A percentile compares a stretch with the other conserved stretches of the same genome.
phyloP scores from a whole-genome alignment of 2,113 vertebrate genomes.

The Psittacula cyanocephala region DNA sequence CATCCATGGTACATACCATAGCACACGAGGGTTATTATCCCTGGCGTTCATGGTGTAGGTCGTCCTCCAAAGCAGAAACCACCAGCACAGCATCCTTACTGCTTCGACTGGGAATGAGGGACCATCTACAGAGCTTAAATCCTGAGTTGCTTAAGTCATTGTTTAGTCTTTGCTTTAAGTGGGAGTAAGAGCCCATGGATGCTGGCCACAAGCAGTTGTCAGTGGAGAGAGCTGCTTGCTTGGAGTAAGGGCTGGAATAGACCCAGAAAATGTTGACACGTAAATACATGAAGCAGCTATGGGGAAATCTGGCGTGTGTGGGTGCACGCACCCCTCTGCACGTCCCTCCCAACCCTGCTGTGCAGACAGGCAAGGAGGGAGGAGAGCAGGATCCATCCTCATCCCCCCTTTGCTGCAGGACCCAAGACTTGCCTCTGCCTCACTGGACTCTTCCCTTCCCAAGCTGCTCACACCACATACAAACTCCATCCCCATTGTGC shows the following conservation, averaged over 20 bases:
- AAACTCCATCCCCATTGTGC: neutral
- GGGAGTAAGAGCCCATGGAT: neutral
- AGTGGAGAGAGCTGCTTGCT: neutral
- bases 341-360: neutral
- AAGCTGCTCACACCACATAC: fast-evolving
- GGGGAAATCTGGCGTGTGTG: neutral
- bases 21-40: neutral
- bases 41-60: fast-evolving
- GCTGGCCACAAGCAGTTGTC: neutral
- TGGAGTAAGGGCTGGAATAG: neutral
- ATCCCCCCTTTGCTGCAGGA: neutral
- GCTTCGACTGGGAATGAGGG: neutral
- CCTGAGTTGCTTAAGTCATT: neutral
- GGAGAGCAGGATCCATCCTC: neutral
- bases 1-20: neutral
- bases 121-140: neutral
- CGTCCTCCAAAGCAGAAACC: neutral
- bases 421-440: neutral
- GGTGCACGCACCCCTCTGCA: neutral
- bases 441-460: neutral
- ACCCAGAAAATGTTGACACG: constrained; percentile 34
- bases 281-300: neutral
- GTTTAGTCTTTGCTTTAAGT: constrained; percentile 36
- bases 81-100: neutral
- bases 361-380: neutral